Conservation (phyloP, 2,113 vertebrate species). For the Grantiella picta region DNA sequence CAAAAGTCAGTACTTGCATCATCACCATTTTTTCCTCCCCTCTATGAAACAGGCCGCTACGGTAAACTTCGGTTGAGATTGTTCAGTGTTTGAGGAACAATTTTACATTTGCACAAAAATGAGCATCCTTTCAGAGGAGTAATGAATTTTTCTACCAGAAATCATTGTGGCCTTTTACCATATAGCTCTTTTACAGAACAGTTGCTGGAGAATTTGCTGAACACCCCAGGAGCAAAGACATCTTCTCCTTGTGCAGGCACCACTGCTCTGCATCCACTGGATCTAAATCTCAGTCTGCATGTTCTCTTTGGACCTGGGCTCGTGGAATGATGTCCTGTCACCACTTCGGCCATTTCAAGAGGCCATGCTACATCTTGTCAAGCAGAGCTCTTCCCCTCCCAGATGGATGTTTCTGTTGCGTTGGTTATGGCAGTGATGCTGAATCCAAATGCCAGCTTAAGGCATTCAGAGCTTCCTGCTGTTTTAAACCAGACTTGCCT, state of each 20-base stretch:
- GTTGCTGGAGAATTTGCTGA: not conserved
- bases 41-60: not conserved
- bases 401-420: not conserved
- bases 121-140: not conserved
- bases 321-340: rapidly evolving
- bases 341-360: not conserved
- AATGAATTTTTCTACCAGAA: not conserved
- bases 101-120: not conserved
- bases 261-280: rapidly evolving
- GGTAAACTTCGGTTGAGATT: not conserved
- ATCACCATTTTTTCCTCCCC: rapidly evolving
- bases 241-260: not conserved
- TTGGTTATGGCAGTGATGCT: rapidly evolving
- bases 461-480: not conserved
- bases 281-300: not conserved
- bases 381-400: not conserved
- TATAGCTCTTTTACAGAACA: not conserved
- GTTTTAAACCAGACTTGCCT: not conserved
- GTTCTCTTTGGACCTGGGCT: not conserved
- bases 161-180: not conserved
- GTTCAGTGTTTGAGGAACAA: not conserved
- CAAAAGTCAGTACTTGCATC: not conserved
- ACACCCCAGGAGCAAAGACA: not conserved
- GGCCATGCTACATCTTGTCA: not conserved
- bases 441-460: not conserved